These are phyloP conservation scores for Acropternis orthonyx DNA, from an alignment of 2,797 vertebrate species.

Conservation along the genomic window DNA sequence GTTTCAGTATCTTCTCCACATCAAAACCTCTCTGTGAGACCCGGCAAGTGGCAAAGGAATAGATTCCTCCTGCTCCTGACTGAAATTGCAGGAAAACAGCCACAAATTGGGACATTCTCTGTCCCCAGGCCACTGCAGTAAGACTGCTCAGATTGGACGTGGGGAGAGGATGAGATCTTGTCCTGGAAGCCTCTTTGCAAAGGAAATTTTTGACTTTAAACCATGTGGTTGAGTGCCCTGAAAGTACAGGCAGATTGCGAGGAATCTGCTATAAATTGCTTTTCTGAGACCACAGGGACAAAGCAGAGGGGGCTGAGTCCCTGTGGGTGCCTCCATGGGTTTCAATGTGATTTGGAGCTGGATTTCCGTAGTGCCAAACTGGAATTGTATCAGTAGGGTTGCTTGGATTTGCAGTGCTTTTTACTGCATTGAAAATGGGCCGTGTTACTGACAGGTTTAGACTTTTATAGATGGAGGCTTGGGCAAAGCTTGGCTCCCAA, in stretches of 20 bases:
- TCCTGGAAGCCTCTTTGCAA: not conserved
- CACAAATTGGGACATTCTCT: not conserved
- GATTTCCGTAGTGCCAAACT: not conserved
- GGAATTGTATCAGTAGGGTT: not conserved
- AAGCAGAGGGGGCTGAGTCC: not conserved
- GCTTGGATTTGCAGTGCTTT: not conserved
- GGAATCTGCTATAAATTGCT: not conserved
- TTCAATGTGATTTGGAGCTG: not conserved
- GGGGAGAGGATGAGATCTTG: not conserved
- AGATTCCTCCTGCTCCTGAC: rapidly evolving
- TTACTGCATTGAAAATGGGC: not conserved
- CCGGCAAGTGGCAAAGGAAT: not conserved
- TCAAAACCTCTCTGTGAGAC: not conserved
- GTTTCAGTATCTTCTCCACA: not conserved
- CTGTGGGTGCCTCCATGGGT: not conserved
- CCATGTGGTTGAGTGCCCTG: rapidly evolving
- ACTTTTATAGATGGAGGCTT: not conserved
- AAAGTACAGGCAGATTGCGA: not conserved
- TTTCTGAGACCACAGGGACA: not conserved
- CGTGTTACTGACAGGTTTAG: not conserved
- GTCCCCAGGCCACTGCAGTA: not conserved
- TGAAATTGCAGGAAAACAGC: not conserved
- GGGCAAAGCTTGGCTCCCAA: not conserved
- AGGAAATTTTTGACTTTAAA: not conserved
- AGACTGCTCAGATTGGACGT: not conserved